Evolutionary conservation across 2,888 invertebrate species (phyloP).

Genomic region (Eilema sororculum): DNA sequence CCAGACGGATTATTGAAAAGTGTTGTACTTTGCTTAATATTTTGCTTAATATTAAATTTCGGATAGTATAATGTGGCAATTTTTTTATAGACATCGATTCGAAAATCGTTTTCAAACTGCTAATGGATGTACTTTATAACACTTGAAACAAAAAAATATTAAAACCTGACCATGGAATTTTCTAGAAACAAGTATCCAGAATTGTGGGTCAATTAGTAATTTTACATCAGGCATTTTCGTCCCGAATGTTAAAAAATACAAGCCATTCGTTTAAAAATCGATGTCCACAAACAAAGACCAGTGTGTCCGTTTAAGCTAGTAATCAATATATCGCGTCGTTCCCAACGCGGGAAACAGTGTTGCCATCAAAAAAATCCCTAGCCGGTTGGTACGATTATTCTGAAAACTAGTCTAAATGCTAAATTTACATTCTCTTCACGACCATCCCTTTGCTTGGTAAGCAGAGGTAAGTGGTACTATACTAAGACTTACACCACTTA

Average conservation of each 20-base stretch:
- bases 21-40: conserved; percentile 74
- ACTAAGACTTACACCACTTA: conserved; percentile 23
- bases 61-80: conserved; percentile 61
- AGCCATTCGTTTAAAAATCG: conserved; percentile 21
- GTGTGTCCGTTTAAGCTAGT: conserved; percentile 37
- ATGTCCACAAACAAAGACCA: conserved; percentile 25
- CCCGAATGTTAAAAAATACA: neutral
- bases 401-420: conserved; percentile 45
- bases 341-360: conserved; percentile 27
- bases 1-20: conserved; percentile 33
- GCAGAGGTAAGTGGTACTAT: conserved; percentile 24
- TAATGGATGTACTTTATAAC: neutral
- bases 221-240: neutral
- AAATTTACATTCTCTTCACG: conserved; percentile 11
- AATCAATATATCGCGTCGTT: conserved; percentile 17
- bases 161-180: neutral
- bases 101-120: neutral
- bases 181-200: neutral
- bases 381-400: conserved; percentile 38
- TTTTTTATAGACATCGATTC: conserved; percentile 31
- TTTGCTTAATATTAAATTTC: conserved; percentile 76
- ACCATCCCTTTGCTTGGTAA: conserved; percentile 7
- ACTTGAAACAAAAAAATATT: neutral
- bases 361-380: conserved; percentile 40
- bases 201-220: neutral